Conservation (phyloP, 2,113 vertebrate species). For the Mohoua ochrocephala region DNA sequence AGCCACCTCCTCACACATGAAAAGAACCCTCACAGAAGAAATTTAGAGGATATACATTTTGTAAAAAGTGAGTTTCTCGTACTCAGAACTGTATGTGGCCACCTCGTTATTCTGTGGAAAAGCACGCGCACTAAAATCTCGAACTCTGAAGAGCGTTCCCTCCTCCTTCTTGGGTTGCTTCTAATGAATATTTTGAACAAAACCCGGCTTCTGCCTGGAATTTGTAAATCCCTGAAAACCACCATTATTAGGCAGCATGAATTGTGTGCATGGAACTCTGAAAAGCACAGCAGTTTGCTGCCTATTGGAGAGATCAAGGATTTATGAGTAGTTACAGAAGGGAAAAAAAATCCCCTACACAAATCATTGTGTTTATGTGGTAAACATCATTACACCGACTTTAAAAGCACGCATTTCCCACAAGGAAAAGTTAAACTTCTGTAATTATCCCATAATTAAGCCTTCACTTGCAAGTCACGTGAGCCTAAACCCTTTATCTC, state of each 20-base stretch:
- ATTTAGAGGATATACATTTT: background rate
- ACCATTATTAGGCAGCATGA: slow-evolving; percentile 1
- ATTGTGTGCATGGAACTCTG: background rate
- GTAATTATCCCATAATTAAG: slow-evolving; percentile 48
- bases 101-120: background rate
- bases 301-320: background rate
- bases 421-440: slow-evolving; percentile 32
- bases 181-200: slow-evolving; percentile 43
- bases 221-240: background rate
- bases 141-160: background rate
- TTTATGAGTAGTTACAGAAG: background rate
- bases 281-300: slow-evolving; percentile 23
- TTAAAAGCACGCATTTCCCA: background rate
- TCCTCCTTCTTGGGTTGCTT: background rate
- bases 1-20: background rate
- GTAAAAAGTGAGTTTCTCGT: background rate
- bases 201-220: background rate
- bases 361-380: slow-evolving; percentile 27
- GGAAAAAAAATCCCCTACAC: slow-evolving; percentile 40
- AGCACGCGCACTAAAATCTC: background rate
- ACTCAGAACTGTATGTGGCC: background rate
- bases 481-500: background rate
- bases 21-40: background rate
- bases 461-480: background rate
- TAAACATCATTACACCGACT: slow-evolving; percentile 37